phyloP scores from a whole-genome alignment of 2,888 invertebrate species.

The Villa cingulata region DNA sequence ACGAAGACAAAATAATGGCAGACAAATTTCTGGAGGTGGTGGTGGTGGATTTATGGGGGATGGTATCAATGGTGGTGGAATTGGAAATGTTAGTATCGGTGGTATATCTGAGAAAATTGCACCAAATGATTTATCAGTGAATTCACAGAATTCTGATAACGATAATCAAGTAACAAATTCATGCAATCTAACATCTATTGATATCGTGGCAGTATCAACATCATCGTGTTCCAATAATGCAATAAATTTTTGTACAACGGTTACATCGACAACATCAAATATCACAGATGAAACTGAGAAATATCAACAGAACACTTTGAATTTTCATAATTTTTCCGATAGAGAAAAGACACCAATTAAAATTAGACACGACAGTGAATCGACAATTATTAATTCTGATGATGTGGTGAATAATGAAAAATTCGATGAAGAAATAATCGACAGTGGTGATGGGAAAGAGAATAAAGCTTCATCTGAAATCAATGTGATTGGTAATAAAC shows the following conservation, averaged over 20 bases:
- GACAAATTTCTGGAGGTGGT: not conserved
- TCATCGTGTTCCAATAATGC: too few species aligned
- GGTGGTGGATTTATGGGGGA: too few species aligned
- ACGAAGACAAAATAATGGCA: constrained; percentile 16
- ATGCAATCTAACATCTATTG: too few species aligned
- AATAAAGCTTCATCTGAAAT: not conserved
- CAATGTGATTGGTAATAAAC: not conserved
- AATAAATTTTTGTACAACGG: too few species aligned
- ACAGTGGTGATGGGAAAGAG: not conserved
- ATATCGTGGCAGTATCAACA: constrained; percentile 6
- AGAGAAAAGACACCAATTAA: not conserved
- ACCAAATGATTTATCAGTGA: not conserved
- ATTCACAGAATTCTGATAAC: not conserved
- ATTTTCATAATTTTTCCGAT: not conserved
- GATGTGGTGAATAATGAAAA: not conserved
- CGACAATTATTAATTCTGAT: not conserved
- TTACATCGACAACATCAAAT: constrained; percentile 31
- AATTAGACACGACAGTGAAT: not conserved
- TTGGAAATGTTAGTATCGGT: too few species aligned
- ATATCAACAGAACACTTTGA: not conserved
- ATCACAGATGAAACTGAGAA: constrained; percentile 6
- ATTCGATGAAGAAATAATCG: not conserved
- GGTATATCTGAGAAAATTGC: too few species aligned
- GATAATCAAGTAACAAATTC: too few species aligned
- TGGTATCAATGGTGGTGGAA: too few species aligned